Base-by-base conservation (phyloP, 2,888 invertebrate genomes). In the Leptogaster cylindrica region DNA sequence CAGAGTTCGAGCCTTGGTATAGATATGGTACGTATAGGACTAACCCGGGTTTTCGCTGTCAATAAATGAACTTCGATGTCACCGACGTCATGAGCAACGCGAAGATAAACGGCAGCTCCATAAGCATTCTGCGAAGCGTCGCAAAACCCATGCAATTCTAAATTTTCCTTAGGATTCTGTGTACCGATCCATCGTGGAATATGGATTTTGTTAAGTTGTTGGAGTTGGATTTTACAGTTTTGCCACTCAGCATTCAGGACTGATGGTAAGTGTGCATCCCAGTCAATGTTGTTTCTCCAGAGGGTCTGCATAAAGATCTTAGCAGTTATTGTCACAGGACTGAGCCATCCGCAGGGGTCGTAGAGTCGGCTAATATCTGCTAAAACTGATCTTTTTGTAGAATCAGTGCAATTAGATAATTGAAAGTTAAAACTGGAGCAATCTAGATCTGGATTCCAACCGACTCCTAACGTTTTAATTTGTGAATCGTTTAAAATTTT, bases 1-100 rank as follows among this genome's bases (percentile, higher is more conserved):
- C 68, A 31, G 16, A 75, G 63, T 33, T 73, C 72, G 3, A 74
- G 55, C 8, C 73, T 55, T 3, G 73, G 71, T 16, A 75, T 65
- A 1, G 73, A 69, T 2, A 70, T 55, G 8, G 55, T 33, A 41
- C 31, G 31, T 7, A 31, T 31, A 31, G 31, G 31, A 27, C 65
- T 20, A 5, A 48, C 25, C n/a, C 23, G 16, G 4, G 23, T 20
- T 23, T 18, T 48, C 0, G 51, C n/a, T 33, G 70, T 36, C 2
- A 71, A 23, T 8, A 67, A 23, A 51, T 61, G 46, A 5, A 68
- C 65, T 58, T 52, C 18, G 18, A 55, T 52, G 7, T 27, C 36
- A 3, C 7, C 44, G 12, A 46, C 31, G 14, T 58, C 44, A n/a
- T 39, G 23, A 28, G 41, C 18, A 18, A 66, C 33, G n/a, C 46